These are phyloP conservation scores for Drosophila quinaria DNA, from an alignment of 2,888 invertebrate species.

Conservation along the genomic window DNA sequence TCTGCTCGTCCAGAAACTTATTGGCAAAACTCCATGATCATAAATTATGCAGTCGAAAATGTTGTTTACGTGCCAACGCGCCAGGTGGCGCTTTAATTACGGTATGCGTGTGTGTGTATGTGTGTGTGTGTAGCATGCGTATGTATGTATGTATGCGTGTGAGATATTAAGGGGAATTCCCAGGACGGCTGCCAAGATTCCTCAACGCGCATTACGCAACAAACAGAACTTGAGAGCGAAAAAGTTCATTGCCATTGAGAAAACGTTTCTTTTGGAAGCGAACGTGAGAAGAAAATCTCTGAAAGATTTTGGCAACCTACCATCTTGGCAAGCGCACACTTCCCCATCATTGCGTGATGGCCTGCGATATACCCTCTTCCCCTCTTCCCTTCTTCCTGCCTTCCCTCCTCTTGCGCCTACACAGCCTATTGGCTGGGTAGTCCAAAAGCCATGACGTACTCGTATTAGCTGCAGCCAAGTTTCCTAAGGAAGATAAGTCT, in stretches of 20 bases:
- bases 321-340: conserved; percentile 75
- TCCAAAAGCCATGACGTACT: conserved; percentile 49
- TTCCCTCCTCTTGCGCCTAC: neutral
- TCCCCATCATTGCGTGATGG: conserved; percentile 59
- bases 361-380: conserved; percentile 4
- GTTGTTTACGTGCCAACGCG: conserved; percentile 72
- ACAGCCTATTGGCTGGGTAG: conserved; percentile 17
- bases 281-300: conserved; percentile 72
- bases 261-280: conserved; percentile 68
- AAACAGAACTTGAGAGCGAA: conserved; percentile 58
- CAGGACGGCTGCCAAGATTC: conserved; percentile 72
- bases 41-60: conserved; percentile 82
- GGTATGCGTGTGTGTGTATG: conserved; percentile 41
- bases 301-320: conserved; percentile 72
- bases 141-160: conserved; percentile 32
- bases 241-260: conserved; percentile 75
- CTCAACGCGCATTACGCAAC: conserved; percentile 69
- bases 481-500: neutral
- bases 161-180: conserved; percentile 64
- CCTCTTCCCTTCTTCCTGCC: too few relatives aligned
- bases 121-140: conserved; percentile 14
- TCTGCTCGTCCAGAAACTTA: conserved; percentile 77
- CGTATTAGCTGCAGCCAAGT: conserved; percentile 10
- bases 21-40: conserved; percentile 85
- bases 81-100: conserved; percentile 78